These are phyloP conservation scores for Numida meleagris DNA, from an alignment of 2,113 vertebrate species.

Conservation along the genomic window DNA sequence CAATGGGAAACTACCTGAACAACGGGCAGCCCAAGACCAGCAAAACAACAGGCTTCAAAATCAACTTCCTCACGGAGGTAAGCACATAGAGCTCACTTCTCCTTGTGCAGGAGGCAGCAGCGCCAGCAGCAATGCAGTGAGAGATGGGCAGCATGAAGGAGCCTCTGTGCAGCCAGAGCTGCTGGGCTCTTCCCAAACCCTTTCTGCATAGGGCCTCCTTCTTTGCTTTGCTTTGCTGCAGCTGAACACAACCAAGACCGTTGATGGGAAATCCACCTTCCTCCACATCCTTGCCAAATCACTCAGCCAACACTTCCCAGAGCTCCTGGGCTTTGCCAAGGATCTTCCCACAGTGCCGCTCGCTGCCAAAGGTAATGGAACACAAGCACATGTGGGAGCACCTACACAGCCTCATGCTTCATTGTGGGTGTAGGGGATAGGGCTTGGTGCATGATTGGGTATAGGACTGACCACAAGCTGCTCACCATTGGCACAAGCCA, in stretches of 20 bases:
- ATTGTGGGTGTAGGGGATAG: background rate
- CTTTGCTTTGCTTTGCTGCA: constrained; percentile 56
- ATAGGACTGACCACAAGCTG: background rate
- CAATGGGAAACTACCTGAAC: constrained; percentile 99
- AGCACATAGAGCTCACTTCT: accelerated
- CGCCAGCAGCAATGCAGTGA: accelerated
- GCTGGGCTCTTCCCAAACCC: accelerated
- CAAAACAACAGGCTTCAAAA: constrained; percentile 96
- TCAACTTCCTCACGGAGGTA: constrained; percentile 98
- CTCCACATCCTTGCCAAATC: constrained; percentile 99
- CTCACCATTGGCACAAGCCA: background rate
- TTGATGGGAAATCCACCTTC: constrained; percentile 97
- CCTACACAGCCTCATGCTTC: background rate
- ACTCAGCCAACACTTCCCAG: constrained; percentile 96
- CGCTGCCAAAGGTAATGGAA: constrained; percentile 91
- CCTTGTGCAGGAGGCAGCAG: accelerated
- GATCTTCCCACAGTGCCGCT: constrained; percentile 93
- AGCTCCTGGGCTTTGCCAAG: constrained; percentile 93
- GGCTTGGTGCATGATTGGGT: background rate
- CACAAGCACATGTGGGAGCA: background rate
- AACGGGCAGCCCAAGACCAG: constrained; percentile 93
- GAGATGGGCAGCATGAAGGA: background rate
- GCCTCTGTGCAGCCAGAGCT: background rate
- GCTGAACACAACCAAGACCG: constrained; percentile 98
- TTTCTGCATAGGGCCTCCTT: background rate